A percentile compares a stretch with the other conserved stretches of the same genome.
These are phyloP conservation scores for Montipora sp. DNA, from an alignment of 64 coral and sea anemone genomes.

Conservation along the genomic window DNA sequence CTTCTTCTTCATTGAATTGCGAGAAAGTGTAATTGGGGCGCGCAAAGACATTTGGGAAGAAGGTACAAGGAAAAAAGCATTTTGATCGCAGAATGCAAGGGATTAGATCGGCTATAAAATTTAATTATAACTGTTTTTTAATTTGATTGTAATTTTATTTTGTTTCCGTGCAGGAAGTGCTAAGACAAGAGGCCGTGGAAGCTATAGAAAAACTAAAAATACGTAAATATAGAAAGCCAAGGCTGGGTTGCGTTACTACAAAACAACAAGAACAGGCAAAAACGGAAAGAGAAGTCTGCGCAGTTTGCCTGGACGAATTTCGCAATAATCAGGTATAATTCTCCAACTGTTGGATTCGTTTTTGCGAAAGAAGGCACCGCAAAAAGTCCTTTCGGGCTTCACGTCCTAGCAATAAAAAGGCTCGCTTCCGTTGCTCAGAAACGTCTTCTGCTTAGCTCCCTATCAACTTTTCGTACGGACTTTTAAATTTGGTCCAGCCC, in stretches of 20 bases:
- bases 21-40: too few relatives aligned
- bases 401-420: too few relatives aligned
- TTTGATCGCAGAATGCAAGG: too few relatives aligned
- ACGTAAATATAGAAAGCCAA: conserved; percentile 45
- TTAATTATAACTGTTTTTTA: not conserved
- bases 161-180: conserved; percentile 24
- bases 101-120: too few relatives aligned
- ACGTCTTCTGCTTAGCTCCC: too few relatives aligned
- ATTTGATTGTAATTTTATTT: not conserved
- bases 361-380: not conserved
- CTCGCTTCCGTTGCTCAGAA: too few relatives aligned
- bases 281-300: conserved; percentile 57
- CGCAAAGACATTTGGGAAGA: too few relatives aligned
- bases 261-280: not conserved
- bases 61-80: too few relatives aligned
- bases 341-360: not conserved
- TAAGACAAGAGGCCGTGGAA: conserved; percentile 49
- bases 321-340: conserved; percentile 62
- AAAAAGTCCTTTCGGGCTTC: not conserved
- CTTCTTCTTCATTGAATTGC: too few relatives aligned
- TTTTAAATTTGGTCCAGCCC: too few relatives aligned
- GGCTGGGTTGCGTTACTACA: not conserved
- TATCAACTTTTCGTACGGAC: too few relatives aligned
- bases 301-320: conserved; percentile 73
- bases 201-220: conserved; percentile 60